phyloP scores from a whole-genome alignment of 2,797 vertebrate species.

The Sciaenops ocellatus region DNA sequence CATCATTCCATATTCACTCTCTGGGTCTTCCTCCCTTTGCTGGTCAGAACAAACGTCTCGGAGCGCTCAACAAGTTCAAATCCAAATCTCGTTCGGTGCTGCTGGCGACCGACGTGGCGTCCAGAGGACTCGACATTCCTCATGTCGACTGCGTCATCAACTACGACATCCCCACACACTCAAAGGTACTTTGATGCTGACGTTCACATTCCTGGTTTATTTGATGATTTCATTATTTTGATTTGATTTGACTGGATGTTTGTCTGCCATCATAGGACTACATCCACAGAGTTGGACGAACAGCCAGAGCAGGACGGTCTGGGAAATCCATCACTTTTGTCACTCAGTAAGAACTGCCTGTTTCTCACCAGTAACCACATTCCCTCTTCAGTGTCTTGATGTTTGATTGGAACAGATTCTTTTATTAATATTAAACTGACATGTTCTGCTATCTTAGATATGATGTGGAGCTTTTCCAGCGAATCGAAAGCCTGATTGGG shows the following conservation, averaged over 20 bases:
- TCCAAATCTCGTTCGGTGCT: slow-evolving; percentile 96
- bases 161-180: slow-evolving; percentile 98
- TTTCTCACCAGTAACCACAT: background rate
- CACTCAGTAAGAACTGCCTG: slow-evolving; percentile 90
- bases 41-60: slow-evolving; percentile 94
- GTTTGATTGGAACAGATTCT: background rate
- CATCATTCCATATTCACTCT: background rate
- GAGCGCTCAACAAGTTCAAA: slow-evolving; percentile 97
- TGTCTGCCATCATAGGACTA: slow-evolving; percentile 88
- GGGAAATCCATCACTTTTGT: slow-evolving; percentile 98
- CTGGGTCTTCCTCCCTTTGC: background rate
- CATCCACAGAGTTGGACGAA: slow-evolving; percentile 96
- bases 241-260: background rate
- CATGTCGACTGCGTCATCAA: slow-evolving; percentile 98
- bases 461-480: slow-evolving; percentile 97
- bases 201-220: rapidly evolving
- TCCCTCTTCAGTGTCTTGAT: background rate
- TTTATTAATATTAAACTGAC: background rate
- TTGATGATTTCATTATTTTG: background rate
- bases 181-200: slow-evolving; percentile 86
- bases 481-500: slow-evolving; percentile 94
- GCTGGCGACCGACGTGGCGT: slow-evolving; percentile 97
- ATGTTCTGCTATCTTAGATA: slow-evolving; percentile 83
- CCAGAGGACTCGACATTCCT: slow-evolving; percentile 96
- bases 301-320: slow-evolving; percentile 95